phyloP scores from a whole-genome alignment of 1,140 invertebrate genomes.

The Sinella curviseta region DNA sequence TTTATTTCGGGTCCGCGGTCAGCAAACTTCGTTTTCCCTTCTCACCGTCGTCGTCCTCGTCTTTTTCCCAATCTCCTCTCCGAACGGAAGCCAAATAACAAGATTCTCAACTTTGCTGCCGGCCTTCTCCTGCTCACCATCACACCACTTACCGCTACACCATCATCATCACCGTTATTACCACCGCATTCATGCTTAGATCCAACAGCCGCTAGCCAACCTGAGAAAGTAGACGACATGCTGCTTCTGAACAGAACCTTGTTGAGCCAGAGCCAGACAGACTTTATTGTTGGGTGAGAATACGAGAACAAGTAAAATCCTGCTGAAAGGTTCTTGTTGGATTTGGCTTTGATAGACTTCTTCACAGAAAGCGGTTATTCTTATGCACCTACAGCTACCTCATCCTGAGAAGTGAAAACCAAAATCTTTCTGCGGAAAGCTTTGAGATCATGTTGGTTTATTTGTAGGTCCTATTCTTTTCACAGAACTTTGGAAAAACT shows the following conservation, averaged over 20 bases:
- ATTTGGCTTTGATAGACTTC: background rate
- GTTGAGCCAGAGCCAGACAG: too few relatives aligned
- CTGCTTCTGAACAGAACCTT: background rate
- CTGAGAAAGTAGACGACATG: slow-evolving; percentile 5
- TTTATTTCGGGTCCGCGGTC: background rate
- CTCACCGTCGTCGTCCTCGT: background rate
- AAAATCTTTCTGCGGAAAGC: too few relatives aligned
- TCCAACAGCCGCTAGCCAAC: background rate
- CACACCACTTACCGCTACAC: background rate
- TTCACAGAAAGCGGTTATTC: too few relatives aligned
- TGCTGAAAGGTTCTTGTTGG: background rate
- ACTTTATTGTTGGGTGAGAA: too few relatives aligned
- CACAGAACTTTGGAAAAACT: too few relatives aligned
- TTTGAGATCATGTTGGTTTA: too few relatives aligned
- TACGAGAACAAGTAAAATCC: too few relatives aligned
- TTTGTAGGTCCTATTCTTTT: too few relatives aligned
- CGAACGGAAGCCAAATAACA: slow-evolving; percentile 45
- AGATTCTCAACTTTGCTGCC: slow-evolving; percentile 49
- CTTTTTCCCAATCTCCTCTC: background rate
- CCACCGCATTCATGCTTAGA: background rate
- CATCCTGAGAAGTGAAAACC: too few relatives aligned
- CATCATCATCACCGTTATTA: background rate
- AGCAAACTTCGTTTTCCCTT: background rate
- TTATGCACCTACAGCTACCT: too few relatives aligned
- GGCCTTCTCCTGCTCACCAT: slow-evolving; percentile 23